phyloP scores from a whole-genome alignment of 2,888 invertebrate genomes.

The Eupithecia pulchellata region DNA sequence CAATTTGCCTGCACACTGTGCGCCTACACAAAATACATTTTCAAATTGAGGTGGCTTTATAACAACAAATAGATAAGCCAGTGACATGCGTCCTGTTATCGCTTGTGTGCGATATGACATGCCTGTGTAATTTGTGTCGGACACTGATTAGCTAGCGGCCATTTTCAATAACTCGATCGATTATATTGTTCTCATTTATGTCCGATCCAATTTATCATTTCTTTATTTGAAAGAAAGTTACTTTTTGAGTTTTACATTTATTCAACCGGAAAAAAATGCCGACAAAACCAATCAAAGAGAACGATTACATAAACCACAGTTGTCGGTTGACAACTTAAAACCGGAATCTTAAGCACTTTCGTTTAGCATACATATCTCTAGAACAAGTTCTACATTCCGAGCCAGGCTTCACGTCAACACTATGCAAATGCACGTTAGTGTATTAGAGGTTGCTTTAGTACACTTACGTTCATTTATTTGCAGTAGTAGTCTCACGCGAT shows the following conservation, averaged over 20 bases:
- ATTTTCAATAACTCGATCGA: slow-evolving; percentile 25
- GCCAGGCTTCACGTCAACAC: slow-evolving; percentile 25
- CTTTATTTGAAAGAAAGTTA: background rate
- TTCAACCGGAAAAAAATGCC: background rate
- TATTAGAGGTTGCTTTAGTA: slow-evolving; percentile 3
- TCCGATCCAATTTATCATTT: background rate
- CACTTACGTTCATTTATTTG: background rate
- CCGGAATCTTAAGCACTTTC: slow-evolving; percentile 16
- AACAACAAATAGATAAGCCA: slow-evolving; percentile 49
- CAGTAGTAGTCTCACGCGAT: slow-evolving; percentile 28
- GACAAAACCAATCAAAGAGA: background rate
- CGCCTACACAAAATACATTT: slow-evolving; percentile 45
- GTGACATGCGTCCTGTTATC: slow-evolving; percentile 40
- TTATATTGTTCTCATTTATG: slow-evolving; percentile 2
- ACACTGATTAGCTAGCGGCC: slow-evolving; percentile 28
- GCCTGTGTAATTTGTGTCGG: slow-evolving; percentile 29
- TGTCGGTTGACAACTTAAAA: slow-evolving; percentile 15
- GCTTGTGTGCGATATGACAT: slow-evolving; percentile 33
- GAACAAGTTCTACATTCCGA: slow-evolving; percentile 31
- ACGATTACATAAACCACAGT: background rate
- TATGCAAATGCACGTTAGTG: slow-evolving; percentile 26
- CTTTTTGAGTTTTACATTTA: background rate
- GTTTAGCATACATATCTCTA: slow-evolving; percentile 30
- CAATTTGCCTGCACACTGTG: slow-evolving; percentile 32
- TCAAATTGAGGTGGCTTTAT: slow-evolving; percentile 46